Evolutionary conservation across 1,140 invertebrate species (phyloP), one percentile per base, ranked within the genome.

Genomic region (Drosophila albomicans): DNA sequence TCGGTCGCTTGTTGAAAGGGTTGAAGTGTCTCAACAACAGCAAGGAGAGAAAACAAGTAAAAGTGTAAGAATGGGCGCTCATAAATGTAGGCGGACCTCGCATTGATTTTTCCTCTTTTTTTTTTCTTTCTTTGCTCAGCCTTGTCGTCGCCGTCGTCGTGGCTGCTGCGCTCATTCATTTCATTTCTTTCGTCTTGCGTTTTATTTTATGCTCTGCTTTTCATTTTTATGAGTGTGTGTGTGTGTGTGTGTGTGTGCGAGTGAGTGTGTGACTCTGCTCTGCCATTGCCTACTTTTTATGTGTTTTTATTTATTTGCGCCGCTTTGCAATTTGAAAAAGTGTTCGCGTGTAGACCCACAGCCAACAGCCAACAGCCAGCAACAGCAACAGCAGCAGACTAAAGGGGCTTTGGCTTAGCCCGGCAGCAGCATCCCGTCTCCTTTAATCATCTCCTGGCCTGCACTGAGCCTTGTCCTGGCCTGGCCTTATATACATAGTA

Each of bases 281-380:
- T 71, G 71, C 63, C 64, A 77, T 84, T 85, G 78, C 85, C 85
- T 89, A 88, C 81, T 88, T 88, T 89, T 88, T 88, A 87, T 87
- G 78, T 78, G 74, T 89, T 88, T 89, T 89, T 88, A 84, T 88
- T 89, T 89, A 88, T 88, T 88, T 88, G 85, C 84, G 84, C 70
- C 80, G 85, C 80, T 87, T 87, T 88, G 85, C 85, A 88, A 88
- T 88, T 88, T 88, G 67, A 89, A 88, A 88, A 84, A 81, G 85
- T 88, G 81, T 88, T 88, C 85, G 64, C 78, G 57, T 67, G 67
- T 73, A 64, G 51, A 28, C 62, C 57, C 56, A 62, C 20, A 25
- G 20, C 20, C 20, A 20, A 20, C 20, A 20, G 20, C 20, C 20
- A 20, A 20, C 20, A 20, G 20, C 20, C 20, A 20, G 2, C 20